Conservation (phyloP, 2,113 vertebrate species). For the Panthera uncia region DNA sequence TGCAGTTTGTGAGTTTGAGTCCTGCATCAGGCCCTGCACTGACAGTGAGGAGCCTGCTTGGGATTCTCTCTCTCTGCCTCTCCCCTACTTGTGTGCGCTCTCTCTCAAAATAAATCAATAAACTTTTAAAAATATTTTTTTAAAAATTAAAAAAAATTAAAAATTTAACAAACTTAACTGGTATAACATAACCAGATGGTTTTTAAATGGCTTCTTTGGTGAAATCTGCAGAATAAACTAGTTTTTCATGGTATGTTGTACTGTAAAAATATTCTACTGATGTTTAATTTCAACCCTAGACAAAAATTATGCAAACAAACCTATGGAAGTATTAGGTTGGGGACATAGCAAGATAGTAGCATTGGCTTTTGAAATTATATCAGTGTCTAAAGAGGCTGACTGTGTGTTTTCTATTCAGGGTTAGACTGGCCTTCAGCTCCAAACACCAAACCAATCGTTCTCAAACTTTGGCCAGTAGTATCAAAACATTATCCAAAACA, state of each 20-base stretch:
- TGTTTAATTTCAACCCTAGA: slow-evolving; percentile 57
- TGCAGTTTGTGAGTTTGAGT: no score
- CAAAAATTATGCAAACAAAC: slow-evolving; percentile 49
- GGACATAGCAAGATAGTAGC: neutral
- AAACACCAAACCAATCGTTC: neutral
- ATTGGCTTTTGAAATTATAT: neutral
- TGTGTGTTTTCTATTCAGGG: neutral
- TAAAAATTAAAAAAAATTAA: no score
- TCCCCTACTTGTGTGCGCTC: no score
- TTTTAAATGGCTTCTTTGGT: slow-evolving; percentile 49
- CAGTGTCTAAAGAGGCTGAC: neutral
- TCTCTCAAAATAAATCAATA: no score
- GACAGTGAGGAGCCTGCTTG: no score
- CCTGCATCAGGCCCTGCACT: no score
- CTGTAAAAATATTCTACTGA: slow-evolving; percentile 52
- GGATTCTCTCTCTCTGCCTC: no score
- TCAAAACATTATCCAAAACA: neutral
- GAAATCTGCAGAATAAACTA: slow-evolving; percentile 33
- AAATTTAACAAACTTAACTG: slow-evolving; percentile 7
- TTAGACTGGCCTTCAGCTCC: neutral
- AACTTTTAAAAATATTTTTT: no score
- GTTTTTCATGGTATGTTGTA: neutral
- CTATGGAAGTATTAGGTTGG: neutral
- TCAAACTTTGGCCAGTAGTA: neutral
- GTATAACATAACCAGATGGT: neutral